A percentile compares a stretch with the other conserved stretches of the same genome.
phyloP scores from a whole-genome alignment of 2,888 invertebrate species.

The Chrysotoxum bicinctum region DNA sequence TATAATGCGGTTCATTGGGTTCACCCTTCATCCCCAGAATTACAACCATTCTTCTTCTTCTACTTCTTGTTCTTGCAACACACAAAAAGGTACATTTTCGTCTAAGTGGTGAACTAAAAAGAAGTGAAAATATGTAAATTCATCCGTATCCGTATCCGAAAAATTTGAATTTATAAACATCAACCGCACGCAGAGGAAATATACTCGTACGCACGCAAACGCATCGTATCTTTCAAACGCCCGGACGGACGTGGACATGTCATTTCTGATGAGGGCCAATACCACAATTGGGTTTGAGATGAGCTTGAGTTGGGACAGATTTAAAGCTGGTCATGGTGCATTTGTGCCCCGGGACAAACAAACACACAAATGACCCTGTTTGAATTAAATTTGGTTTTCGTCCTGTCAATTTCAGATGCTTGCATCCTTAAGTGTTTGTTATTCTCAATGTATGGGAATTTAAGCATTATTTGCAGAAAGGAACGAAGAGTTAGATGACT shows the following conservation, averaged over 20 bases:
- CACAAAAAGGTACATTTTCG: constrained; percentile 35
- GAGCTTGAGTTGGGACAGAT: constrained; percentile 16
- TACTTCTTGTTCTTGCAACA: neutral
- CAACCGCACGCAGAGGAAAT: constrained; percentile 57
- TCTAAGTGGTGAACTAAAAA: constrained; percentile 52
- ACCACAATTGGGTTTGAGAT: constrained; percentile 37
- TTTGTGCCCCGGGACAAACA: neutral
- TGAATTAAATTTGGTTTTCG: constrained; percentile 43
- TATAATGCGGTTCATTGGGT: constrained; percentile 55
- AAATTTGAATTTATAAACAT: constrained; percentile 67
- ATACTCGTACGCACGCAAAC: neutral
- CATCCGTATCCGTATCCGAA: constrained; percentile 20
- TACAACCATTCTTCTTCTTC: neutral
- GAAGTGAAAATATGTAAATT: constrained; percentile 67
- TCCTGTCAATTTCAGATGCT: constrained; percentile 32
- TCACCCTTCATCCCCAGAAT: constrained; percentile 1
- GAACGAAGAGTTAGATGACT: constrained; percentile 16
- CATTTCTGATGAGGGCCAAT: constrained; percentile 14
- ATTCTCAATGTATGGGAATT: constrained; percentile 39
- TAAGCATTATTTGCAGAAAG: neutral
- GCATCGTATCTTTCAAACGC: neutral
- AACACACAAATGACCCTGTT: constrained; percentile 32
- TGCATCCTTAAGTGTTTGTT: neutral
- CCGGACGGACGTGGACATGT: neutral
- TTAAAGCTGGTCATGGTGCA: neutral